Base-by-base conservation (phyloP, 2,888 invertebrate species). In the Cremastinae sp. region DNA sequence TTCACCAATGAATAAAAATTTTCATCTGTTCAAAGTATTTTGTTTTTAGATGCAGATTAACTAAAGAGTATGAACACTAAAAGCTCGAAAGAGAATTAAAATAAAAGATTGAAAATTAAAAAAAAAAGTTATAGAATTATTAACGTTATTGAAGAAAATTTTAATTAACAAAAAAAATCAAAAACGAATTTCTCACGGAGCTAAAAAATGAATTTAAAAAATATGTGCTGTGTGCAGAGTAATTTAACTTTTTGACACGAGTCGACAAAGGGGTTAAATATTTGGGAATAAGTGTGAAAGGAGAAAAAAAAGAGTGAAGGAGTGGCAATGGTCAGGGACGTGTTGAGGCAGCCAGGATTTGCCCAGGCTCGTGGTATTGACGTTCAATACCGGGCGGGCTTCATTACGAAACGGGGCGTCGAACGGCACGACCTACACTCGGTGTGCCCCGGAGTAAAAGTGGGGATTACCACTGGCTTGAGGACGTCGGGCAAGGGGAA, bases 351-450 rank as follows among this genome's bases (percentile, higher is more conserved):
- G 55, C 49, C 28, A 66, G 66, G 55, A 72, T 72, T 68, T 66
- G 71, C 61, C 61, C 66, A 56, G 72, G 66, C 61, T 72, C 66
- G 66, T 49, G 47, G 55, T 56, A 55, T 66, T 37, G 72, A 75
- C 66, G 66, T 47, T 51, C 45, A 64, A 64, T 62, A 55, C 55
- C 16, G 72, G 61, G 62, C 56, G 56, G 43, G 66, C 71, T 75
- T 68, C 71, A 61, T 72, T 62, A 56, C 66, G 39, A 61, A 68
- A 14, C 55, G 16, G 68, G 61, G 55, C 61, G 49, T 74, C 62
- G 58, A 58, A 37, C 43, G 16, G 55, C 49, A 39, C 65, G 55
- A 41, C 22, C 43, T 41, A 28, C 16, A 71, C 51, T 58, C 28
- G 28, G 28, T 39, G 47, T 49, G 5, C 8, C 43, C 10, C 7